Conservation (phyloP, 2,888 invertebrate species). For the Allygus modestus region DNA sequence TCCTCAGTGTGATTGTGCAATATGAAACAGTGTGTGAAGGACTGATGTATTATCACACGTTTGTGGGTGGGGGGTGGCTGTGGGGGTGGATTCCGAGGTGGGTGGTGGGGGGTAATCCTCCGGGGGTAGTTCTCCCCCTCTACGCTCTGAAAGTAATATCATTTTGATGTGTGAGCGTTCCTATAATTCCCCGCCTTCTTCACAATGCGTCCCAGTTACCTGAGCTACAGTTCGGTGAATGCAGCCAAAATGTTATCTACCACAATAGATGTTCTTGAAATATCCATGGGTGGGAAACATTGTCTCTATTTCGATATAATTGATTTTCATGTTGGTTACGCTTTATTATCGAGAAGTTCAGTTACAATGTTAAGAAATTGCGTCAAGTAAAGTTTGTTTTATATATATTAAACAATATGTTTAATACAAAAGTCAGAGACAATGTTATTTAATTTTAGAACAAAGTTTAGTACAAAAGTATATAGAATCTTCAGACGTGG, state of each 20-base stretch:
- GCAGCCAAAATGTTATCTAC: background rate
- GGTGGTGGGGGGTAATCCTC: slow-evolving; percentile 34
- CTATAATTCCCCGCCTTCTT: slow-evolving; percentile 32
- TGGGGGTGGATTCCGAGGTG: background rate
- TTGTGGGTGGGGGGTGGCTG: slow-evolving; percentile 2
- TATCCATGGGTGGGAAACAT: too few relatives aligned
- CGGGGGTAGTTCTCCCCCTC: background rate
- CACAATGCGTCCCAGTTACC: slow-evolving; percentile 36
- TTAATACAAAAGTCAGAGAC: too few relatives aligned
- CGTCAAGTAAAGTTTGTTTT: too few relatives aligned
- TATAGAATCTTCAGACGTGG: too few relatives aligned
- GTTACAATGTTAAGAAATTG: too few relatives aligned
- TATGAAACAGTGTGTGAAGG: slow-evolving; percentile 42
- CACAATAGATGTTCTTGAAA: background rate
- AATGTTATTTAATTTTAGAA: too few relatives aligned
- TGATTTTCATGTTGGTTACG: too few relatives aligned
- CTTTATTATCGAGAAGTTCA: too few relatives aligned
- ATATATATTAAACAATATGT: too few relatives aligned
- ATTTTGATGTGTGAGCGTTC: slow-evolving; percentile 61
- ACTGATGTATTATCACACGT: slow-evolving; percentile 44
- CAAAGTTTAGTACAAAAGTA: too few relatives aligned
- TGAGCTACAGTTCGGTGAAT: background rate
- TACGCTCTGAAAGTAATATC: slow-evolving; percentile 49
- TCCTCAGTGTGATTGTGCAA: slow-evolving; percentile 28
- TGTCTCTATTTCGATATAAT: too few relatives aligned